Evolutionary conservation across 1,140 invertebrate genomes (phyloP).

Genomic region (Hydropsyche tenuis): DNA sequence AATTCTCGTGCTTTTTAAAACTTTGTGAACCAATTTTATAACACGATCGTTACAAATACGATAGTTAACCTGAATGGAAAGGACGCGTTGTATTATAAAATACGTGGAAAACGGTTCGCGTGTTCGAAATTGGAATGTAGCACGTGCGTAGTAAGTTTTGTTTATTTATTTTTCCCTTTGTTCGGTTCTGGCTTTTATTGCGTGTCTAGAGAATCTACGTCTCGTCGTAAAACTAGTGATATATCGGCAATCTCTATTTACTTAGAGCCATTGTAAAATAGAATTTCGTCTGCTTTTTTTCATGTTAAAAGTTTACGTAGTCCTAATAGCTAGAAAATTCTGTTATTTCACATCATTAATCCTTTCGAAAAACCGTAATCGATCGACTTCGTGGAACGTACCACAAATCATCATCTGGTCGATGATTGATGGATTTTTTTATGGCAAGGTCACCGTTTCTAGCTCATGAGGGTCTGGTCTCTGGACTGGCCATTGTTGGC

Average conservation of each 20-base stretch:
- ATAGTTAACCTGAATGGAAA: too few species aligned
- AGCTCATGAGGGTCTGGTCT: not conserved
- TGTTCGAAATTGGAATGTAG: too few species aligned
- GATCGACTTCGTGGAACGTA: too few species aligned
- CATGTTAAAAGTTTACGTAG: too few species aligned
- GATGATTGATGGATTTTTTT: conserved; percentile 17
- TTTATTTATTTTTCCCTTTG: conserved; percentile 15
- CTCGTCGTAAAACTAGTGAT: conserved; percentile 5
- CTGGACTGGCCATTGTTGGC: conserved; percentile 17
- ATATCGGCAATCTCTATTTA: conserved; percentile 18
- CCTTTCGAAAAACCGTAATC: too few species aligned
- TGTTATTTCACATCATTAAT: too few species aligned
- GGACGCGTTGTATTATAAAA: too few species aligned
- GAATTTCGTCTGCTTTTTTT: not conserved
- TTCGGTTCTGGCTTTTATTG: not conserved
- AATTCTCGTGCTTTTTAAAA: too few species aligned
- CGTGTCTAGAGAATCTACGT: conserved; percentile 11
- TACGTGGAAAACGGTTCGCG: too few species aligned
- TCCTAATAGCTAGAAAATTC: too few species aligned
- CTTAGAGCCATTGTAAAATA: not conserved
- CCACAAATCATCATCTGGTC: not conserved
- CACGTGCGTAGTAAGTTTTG: not conserved
- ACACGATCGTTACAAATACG: too few species aligned
- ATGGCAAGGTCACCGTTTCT: conserved; percentile 31
- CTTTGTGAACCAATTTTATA: too few species aligned